These are phyloP conservation scores for Nematostella vectensis DNA, from an alignment of 92 coral and sea anemone species.

Conservation along the genomic window DNA sequence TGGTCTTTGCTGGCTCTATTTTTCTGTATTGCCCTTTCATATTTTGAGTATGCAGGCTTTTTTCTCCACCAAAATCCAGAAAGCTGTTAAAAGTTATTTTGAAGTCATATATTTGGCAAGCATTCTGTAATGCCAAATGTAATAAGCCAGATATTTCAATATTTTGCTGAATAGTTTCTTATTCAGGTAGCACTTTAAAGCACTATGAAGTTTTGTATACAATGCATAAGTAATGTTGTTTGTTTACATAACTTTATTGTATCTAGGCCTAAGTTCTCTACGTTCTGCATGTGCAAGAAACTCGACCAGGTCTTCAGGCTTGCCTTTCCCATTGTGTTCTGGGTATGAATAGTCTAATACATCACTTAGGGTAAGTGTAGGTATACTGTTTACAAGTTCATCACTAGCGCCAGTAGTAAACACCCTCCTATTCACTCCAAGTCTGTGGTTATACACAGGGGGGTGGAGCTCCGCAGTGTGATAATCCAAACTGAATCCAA, in stretches of 20 bases:
- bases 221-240: too few species aligned
- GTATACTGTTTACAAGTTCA: conserved; percentile 25
- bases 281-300: conserved; percentile 60
- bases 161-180: too few species aligned
- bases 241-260: conserved; percentile 64
- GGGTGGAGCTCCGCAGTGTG: conserved; percentile 73
- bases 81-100: too few species aligned
- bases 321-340: conserved; percentile 63
- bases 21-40: too few species aligned
- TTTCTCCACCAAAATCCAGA: too few species aligned
- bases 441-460: conserved; percentile 30
- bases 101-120: too few species aligned
- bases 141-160: too few species aligned
- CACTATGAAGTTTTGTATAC: too few species aligned
- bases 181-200: too few species aligned
- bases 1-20: too few species aligned
- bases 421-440: conserved; percentile 39
- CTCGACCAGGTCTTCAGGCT: conserved; percentile 61
- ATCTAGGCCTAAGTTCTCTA: conserved; percentile 58
- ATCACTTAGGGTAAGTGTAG: conserved; percentile 32
- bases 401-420: conserved; percentile 41
- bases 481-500: conserved; percentile 56
- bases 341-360: conserved; percentile 69
- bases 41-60: too few species aligned
- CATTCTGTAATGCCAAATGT: too few species aligned